Evolutionary conservation across 1,140 invertebrate genomes (phyloP), one percentile per base, ranked within the genome.

Genomic region (Trinorchestia longiramus): DNA sequence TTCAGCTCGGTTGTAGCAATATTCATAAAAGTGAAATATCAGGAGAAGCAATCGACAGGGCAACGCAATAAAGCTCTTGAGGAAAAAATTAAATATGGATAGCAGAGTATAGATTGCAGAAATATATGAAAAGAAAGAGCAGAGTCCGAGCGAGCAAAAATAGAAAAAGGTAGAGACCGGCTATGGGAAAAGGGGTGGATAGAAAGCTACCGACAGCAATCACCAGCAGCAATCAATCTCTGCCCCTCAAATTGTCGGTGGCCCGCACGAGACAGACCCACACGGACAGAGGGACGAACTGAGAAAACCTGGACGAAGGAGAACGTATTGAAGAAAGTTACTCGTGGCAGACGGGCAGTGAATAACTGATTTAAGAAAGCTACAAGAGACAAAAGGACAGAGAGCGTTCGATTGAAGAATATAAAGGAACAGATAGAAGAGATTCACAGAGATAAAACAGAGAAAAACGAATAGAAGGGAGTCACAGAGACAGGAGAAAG

Each of bases 141-240:
- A 87, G 36, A 87, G 36, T 8, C 36, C 36, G 87, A 87, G 87
- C 36, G 8, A 87, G 36, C 36, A 87, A 41, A 87, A 87, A n/a
- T 40, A 87, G 87, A 87, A 87, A 87, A 41, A 87, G 87, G 41
- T 40, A 87, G 87, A 87, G 87, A 87, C 36, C 4, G 87, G 41
- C 36, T 8, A 41, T 15, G 40, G 41, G 87, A 87, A 36, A 87
- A 41, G 41, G 87, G 41, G 87, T n/a, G 41, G 41, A 41, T 41
- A 87, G 87, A 36, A 41, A 41, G 87, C 41, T 40, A 87, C 87
- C 41, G 36, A 36, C 87, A 87, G 87, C 87, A 87, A 87, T 87
- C 87, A 87, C 36, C 87, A n/a, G 87, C 87, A 87, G 87, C 36
- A 87, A 87, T 87, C 87, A 87, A 87, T 87, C 87, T 87, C 87